phyloP scores from a whole-genome alignment of 2,888 invertebrate species.

The Melanostoma mellinum region DNA sequence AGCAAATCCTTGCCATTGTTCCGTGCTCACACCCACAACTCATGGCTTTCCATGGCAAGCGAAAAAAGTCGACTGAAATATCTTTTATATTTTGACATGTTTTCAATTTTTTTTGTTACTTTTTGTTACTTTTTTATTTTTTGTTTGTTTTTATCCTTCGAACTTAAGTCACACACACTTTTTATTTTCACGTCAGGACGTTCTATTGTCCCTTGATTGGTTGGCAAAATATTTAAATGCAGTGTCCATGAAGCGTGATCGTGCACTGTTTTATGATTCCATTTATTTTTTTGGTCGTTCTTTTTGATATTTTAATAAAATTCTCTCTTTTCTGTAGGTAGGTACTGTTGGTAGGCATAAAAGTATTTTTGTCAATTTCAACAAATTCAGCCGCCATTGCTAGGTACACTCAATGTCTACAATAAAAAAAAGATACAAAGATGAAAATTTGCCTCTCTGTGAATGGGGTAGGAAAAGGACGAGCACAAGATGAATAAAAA shows the following conservation, averaged over 20 bases:
- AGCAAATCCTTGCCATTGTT: slow-evolving; percentile 48
- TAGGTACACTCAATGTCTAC: neutral
- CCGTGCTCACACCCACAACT: slow-evolving; percentile 9
- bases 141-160: slow-evolving; percentile 14
- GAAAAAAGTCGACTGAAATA: slow-evolving; percentile 39
- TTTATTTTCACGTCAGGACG: slow-evolving; percentile 48
- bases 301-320: slow-evolving; percentile 32
- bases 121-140: neutral
- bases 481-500: neutral
- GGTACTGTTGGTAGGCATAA: slow-evolving; percentile 44
- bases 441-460: slow-evolving; percentile 36
- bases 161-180: slow-evolving; percentile 38
- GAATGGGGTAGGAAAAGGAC: slow-evolving; percentile 3
- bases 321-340: slow-evolving; percentile 5
- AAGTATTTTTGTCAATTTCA: slow-evolving; percentile 39
- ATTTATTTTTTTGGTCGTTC: slow-evolving; percentile 8
- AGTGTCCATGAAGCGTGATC: slow-evolving; percentile 63
- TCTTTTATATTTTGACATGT: slow-evolving; percentile 46
- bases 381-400: neutral
- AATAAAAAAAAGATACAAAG: neutral
- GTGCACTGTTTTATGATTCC: slow-evolving; percentile 31
- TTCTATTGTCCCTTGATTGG: slow-evolving; percentile 68
- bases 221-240: slow-evolving; percentile 66
- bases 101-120: slow-evolving; percentile 9
- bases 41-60: slow-evolving; percentile 17